These are phyloP conservation scores for Varanus salvator DNA, from an alignment of 2,113 vertebrate species.

Conservation along the genomic window DNA sequence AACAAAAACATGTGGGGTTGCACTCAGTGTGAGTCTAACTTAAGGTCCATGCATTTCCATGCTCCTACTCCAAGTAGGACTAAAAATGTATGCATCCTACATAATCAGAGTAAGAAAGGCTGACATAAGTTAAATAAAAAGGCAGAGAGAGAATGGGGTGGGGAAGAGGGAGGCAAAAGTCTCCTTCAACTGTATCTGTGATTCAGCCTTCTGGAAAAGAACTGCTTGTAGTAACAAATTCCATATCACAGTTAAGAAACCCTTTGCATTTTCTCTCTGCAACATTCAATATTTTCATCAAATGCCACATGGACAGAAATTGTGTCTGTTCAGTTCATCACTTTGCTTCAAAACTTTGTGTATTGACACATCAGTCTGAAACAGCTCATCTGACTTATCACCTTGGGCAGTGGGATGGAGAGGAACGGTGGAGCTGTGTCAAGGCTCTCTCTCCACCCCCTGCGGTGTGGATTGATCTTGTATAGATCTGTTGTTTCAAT, in stretches of 20 bases:
- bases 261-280: slow-evolving; percentile 2
- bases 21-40: no score
- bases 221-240: neutral
- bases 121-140: no score
- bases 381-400: neutral
- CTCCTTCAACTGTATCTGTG: neutral
- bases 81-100: no score
- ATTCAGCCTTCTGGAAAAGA: neutral
- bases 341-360: neutral
- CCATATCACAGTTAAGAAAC: neutral
- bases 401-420: neutral
- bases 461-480: neutral
- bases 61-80: no score
- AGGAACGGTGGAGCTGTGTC: no score
- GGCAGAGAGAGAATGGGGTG: no score
- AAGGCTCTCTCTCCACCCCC: neutral
- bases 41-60: no score
- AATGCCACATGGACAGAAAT: slow-evolving; percentile 5
- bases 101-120: no score
- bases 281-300: slow-evolving; percentile 13
- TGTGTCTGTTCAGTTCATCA: neutral
- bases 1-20: no score
- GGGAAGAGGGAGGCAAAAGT: neutral
- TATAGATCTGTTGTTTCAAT: neutral
- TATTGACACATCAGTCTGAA: neutral